These are phyloP conservation scores for Peromyscus melanophrys DNA, from an alignment of 2,797 vertebrate species.

Conservation along the genomic window DNA sequence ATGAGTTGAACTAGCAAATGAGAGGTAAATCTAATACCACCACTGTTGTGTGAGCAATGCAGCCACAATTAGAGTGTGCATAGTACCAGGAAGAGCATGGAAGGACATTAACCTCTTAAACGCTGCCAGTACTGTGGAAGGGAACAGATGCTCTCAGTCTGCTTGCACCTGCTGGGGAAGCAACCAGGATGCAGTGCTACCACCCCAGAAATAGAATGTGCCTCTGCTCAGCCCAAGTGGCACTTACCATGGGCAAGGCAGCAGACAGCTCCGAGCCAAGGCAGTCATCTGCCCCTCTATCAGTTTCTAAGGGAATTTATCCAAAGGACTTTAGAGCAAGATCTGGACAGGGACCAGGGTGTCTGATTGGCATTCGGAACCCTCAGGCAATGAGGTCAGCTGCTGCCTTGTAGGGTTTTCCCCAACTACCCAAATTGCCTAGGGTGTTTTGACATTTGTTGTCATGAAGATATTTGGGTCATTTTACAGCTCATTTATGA, in stretches of 20 bases:
- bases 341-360: neutral
- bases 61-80: neutral
- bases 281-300: neutral
- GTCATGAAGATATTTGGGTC: conserved; percentile 19
- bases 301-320: neutral
- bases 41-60: neutral
- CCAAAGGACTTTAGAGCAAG: conserved; percentile 35
- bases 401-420: conserved; percentile 11
- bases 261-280: neutral
- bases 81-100: neutral
- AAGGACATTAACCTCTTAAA: neutral
- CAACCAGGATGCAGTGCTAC: neutral
- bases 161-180: neutral
- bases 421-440: conserved; percentile 18
- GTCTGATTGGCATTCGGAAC: neutral
- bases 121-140: neutral
- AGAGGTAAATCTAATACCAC: neutral
- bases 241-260: neutral
- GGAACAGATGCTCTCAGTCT: neutral
- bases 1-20: neutral
- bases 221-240: neutral
- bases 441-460: conserved; percentile 69
- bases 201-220: conserved; percentile 2
- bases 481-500: conserved; percentile 66
- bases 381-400: accelerated